Conservation (phyloP, 2,888 invertebrate genomes). For the Cecidostiba fungosa region DNA sequence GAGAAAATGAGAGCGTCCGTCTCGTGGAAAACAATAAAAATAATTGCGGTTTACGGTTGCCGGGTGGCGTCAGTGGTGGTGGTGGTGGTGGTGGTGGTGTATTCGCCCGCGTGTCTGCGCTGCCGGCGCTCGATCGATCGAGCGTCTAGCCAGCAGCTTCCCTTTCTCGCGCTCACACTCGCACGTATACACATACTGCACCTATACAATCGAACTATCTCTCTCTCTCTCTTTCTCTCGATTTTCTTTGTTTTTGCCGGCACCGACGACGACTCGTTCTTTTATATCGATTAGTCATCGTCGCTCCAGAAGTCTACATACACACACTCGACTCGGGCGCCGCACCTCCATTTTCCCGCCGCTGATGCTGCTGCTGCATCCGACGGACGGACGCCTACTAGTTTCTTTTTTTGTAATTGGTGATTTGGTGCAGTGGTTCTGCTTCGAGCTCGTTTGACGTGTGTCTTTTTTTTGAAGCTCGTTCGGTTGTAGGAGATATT, state of each 20-base stretch:
- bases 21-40: slow-evolving; percentile 48
- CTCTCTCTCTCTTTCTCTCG: slow-evolving; percentile 57
- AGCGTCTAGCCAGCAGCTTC: slow-evolving; percentile 65
- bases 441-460: neutral
- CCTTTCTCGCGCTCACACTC: neutral
- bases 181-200: neutral
- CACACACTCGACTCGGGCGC: neutral
- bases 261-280: slow-evolving; percentile 40
- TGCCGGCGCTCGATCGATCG: slow-evolving; percentile 68
- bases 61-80: neutral
- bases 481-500: neutral
- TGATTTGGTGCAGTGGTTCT: neutral
- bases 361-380: neutral
- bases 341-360: neutral
- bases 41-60: slow-evolving; percentile 45
- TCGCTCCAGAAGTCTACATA: slow-evolving; percentile 20
- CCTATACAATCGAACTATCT: slow-evolving; percentile 28
- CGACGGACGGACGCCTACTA: neutral
- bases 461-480: no score
- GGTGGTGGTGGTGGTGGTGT: neutral
- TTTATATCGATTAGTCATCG: slow-evolving; percentile 58
- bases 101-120: slow-evolving; percentile 25
- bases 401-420: neutral
- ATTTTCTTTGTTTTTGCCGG: slow-evolving; percentile 55
- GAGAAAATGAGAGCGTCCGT: neutral